These are phyloP conservation scores for Eupithecia abbreviata DNA, from an alignment of 2,888 invertebrate species.

Conservation along the genomic window DNA sequence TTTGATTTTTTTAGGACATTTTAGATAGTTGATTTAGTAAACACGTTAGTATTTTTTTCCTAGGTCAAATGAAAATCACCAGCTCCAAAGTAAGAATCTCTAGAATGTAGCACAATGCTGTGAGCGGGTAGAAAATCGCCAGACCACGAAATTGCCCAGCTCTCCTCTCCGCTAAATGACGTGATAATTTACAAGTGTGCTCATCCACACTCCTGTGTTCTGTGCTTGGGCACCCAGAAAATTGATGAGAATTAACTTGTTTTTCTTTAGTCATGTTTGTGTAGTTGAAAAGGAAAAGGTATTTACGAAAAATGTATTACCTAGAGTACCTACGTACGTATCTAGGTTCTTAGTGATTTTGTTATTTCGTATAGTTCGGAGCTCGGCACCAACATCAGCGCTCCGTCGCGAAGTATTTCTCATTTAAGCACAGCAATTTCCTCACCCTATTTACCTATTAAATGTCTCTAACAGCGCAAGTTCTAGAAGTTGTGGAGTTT, in stretches of 20 bases:
- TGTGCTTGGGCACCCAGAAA: constrained; percentile 17
- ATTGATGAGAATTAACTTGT: constrained; percentile 16
- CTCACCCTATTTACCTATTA: constrained; percentile 36
- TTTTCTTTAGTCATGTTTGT: neutral
- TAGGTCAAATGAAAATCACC: neutral
- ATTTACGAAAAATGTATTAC: neutral
- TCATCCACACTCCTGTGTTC: constrained; percentile 55
- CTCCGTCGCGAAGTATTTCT: constrained; percentile 29
- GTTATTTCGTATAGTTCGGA: neutral
- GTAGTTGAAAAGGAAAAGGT: neutral
- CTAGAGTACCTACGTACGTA: too few relatives aligned
- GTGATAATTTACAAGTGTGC: constrained; percentile 67
- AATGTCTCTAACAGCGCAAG: constrained; percentile 37
- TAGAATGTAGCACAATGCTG: constrained; percentile 20
- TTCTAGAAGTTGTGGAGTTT: constrained; percentile 26
- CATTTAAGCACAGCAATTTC: constrained; percentile 35
- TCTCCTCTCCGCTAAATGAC: constrained; percentile 62
- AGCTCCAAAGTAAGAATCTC: neutral
- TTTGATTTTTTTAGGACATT: too few relatives aligned
- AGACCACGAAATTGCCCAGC: constrained; percentile 64
- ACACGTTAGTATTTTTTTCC: too few relatives aligned
- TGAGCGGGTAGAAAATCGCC: constrained; percentile 46
- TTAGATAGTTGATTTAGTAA: neutral
- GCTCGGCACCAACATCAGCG: neutral
- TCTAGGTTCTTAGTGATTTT: neutral